Evolutionary conservation across 1,140 invertebrate species (phyloP).

Genomic region (Eumeta japonica): DNA sequence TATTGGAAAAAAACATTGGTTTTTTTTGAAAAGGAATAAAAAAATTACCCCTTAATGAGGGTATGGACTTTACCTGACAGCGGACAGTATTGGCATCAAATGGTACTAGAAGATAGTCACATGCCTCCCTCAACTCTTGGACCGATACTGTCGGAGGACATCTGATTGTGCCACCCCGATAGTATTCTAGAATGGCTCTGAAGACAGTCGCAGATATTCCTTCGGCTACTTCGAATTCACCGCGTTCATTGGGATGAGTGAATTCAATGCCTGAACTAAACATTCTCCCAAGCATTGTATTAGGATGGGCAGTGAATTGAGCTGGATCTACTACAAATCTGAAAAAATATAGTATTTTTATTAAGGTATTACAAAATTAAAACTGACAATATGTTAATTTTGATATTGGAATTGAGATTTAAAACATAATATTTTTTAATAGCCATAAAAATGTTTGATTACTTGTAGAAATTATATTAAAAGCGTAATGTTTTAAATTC

Average conservation of each 20-base stretch:
- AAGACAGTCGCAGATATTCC: slow-evolving; percentile 96
- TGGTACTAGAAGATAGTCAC: slow-evolving; percentile 96
- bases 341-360: too few relatives aligned
- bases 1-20: too few relatives aligned
- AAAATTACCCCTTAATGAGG: too few relatives aligned
- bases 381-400: too few relatives aligned
- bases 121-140: slow-evolving; percentile 95
- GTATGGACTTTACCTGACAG: slow-evolving; percentile 69
- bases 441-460: too few relatives aligned
- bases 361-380: too few relatives aligned
- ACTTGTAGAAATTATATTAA: too few relatives aligned
- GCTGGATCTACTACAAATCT: slow-evolving; percentile 88
- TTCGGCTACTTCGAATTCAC: slow-evolving; percentile 98
- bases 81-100: slow-evolving; percentile 96
- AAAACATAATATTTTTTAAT: too few relatives aligned
- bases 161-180: slow-evolving; percentile 84
- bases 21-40: too few relatives aligned
- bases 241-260: slow-evolving; percentile 89
- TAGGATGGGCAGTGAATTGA: slow-evolving; percentile 86
- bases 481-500: too few relatives aligned
- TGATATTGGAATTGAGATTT: too few relatives aligned
- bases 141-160: slow-evolving; percentile 71
- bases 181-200: slow-evolving; percentile 93
- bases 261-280: slow-evolving; percentile 92
- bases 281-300: slow-evolving; percentile 95